Evolutionary conservation across 23 tunicate genomes (phyloP).

Genomic region (Trididemnum clinides): DNA sequence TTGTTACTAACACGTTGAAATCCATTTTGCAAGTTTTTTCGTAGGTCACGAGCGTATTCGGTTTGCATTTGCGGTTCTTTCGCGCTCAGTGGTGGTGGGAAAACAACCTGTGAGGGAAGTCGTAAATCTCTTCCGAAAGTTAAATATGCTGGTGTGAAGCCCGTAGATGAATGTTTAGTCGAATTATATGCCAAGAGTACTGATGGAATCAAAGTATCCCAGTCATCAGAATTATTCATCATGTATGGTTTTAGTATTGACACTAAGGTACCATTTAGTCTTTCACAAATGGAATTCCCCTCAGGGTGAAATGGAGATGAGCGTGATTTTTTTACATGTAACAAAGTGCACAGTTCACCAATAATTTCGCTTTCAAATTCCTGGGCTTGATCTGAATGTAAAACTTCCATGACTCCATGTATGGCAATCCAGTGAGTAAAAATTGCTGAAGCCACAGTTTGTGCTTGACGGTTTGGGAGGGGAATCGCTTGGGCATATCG

Average conservation of each 20-base stretch:
- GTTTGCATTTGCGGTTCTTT: background rate
- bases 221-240: background rate
- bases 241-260: background rate
- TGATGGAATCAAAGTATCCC: background rate
- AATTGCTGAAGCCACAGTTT: slow-evolving; percentile 1
- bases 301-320: slow-evolving; percentile 7
- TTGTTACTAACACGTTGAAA: background rate
- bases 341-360: background rate
- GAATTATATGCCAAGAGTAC: background rate
- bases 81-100: background rate
- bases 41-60: background rate
- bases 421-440: background rate
- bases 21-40: background rate
- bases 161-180: background rate
- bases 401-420: background rate
- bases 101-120: slow-evolving; percentile 3
- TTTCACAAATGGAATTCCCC: background rate
- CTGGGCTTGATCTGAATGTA: slow-evolving; percentile 11
- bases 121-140: background rate
- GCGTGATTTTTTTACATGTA: slow-evolving; percentile 1
- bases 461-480: background rate
- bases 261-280: background rate
- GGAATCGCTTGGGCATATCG: background rate
- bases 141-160: background rate
- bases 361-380: background rate